phyloP scores from a whole-genome alignment of 2,797 vertebrate genomes.

The Decapterus maruadsi region DNA sequence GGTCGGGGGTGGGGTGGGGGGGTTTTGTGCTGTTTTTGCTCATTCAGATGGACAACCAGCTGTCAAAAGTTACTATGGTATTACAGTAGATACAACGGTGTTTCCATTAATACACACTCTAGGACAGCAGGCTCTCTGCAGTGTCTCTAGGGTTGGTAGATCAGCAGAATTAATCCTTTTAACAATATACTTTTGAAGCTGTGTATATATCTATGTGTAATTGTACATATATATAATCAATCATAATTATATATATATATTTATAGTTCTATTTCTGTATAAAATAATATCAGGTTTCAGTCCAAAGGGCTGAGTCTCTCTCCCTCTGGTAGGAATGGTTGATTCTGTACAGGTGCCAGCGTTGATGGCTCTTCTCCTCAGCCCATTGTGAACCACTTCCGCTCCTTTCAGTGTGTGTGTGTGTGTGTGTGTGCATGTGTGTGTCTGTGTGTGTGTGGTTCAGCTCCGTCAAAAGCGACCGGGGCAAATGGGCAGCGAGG shows the following conservation, averaged over 20 bases:
- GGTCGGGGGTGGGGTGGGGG: constrained; percentile 58
- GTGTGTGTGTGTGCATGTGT: no score
- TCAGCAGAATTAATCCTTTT: constrained; percentile 81
- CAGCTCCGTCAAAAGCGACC: constrained; percentile 54
- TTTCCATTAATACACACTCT: constrained; percentile 90
- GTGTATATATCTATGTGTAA: constrained; percentile 87
- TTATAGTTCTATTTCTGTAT: constrained; percentile 87
- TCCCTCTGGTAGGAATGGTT: constrained; percentile 84
- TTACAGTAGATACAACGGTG: constrained; percentile 91
- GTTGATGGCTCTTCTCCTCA: constrained; percentile 75
- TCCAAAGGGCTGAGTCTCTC: constrained; percentile 81
- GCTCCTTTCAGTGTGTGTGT: constrained; percentile 32
- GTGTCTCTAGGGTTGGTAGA: constrained; percentile 73
- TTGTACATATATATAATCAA: constrained; percentile 87
- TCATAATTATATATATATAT: constrained; percentile 86
- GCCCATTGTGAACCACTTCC: constrained; percentile 59
- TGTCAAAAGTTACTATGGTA: constrained; percentile 85
- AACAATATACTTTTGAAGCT: constrained; percentile 85
- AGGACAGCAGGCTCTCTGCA: constrained; percentile 85
- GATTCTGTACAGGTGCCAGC: constrained; percentile 86
- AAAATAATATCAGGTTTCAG: constrained; percentile 85
- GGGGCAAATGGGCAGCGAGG: constrained; percentile 58
- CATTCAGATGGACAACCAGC: constrained; percentile 71
- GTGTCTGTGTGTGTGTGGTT: constrained; percentile 6
- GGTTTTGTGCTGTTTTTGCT: constrained; percentile 77